Evolutionary conservation across 2,113 vertebrate species (phyloP), one percentile per base, ranked within the genome.

Genomic region (Turdus rufiventris): DNA sequence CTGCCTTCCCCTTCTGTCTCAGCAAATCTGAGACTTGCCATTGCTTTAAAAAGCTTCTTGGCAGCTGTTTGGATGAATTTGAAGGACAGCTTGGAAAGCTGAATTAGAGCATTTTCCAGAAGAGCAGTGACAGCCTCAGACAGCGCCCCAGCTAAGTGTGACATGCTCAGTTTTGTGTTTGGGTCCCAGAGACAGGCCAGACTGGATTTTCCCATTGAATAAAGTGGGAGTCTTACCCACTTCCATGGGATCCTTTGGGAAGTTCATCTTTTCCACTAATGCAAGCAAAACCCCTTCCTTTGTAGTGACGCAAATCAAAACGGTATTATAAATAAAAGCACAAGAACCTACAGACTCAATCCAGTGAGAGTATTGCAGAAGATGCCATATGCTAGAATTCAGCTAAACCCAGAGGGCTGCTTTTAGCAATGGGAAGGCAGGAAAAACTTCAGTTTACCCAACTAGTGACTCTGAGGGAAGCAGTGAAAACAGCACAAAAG

Each of bases 101-200:
- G 73, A 93, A 89, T 66, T 84, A 45, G n/a, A 91, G 60, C 53
- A 65, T 91, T 93, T 95, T 86, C 85, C 88, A 60, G 42, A 91
- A 34, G 13, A 58, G 50, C 26, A 18, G 34, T 73, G 88, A 62
- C 79, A 72, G 79, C 57, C 68, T 33, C 56, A 34, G 56, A 36
- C 42, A n/a, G 80, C 10, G 51, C 56, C 53, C 89, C 5, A 2
- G 65, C 40, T 54, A n/a, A 88, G 51, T 28, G 24, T 13, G 24
- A 50, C 38, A 7, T 1, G 26, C 36, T 87, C 54, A 48, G 29
- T 48, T 70, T 45, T 76, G n/a, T 70, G 42, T 75, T 85, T 54
- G 66, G 19, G 34, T 73, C 26, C 56, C 54, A 63, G 73, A 63
- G 20, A 74, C 14, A 57, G 19, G 8, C 42, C 53, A 40, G 80